Evolutionary conservation across 2,113 vertebrate genomes (phyloP), one percentile per base, ranked within the genome.

Genomic region (Hystrix cristata): DNA sequence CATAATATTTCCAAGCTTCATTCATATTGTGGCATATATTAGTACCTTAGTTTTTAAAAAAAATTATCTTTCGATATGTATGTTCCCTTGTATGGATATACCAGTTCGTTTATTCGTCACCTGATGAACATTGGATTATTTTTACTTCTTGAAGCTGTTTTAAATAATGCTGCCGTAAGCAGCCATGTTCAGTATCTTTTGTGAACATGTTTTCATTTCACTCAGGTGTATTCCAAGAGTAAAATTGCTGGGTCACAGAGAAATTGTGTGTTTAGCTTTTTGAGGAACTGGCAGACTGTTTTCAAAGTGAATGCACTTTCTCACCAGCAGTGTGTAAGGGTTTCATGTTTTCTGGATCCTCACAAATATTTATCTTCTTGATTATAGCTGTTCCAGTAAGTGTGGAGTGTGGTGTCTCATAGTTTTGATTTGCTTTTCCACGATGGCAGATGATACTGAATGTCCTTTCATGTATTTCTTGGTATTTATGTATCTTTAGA

Each of bases 341-440:
- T 87, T 62, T 91, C 23, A 59, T 0, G n/a, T 69, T 94, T 79
- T 81, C 21, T 43, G 0, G 38, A 65, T 93, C 25, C 31, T 72
- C 7, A 4, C 29, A 19, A 80, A n/a, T 85, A 85, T 34, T 69
- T 69, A 14, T 79, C 9, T 69, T 86, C 67, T 64, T 83, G 57
- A 51, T 76, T 51, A 65, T 64, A 90, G 13, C 21, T 7, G 53
- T 88, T 67, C 29, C 74, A 69, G 11, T 86, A 34, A 43, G 8
- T 90, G 14, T 78, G 46, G 85, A 81, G 7, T 82, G 65, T 82
- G 65, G n/a, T 55, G 38, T 72, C 19, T 89, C 59, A 43, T 29
- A 91, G 53, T 91, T 94, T 87, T 87, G 55, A 71, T 92, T 94
- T 74, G 4, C 14, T 65, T 94, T 87, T 96, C 46, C 43, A 46